A percentile compares a stretch with the other conserved stretches of the same genome.
Conservation (phyloP, 2,888 invertebrate genomes). For the Xestia sexstrigata region DNA sequence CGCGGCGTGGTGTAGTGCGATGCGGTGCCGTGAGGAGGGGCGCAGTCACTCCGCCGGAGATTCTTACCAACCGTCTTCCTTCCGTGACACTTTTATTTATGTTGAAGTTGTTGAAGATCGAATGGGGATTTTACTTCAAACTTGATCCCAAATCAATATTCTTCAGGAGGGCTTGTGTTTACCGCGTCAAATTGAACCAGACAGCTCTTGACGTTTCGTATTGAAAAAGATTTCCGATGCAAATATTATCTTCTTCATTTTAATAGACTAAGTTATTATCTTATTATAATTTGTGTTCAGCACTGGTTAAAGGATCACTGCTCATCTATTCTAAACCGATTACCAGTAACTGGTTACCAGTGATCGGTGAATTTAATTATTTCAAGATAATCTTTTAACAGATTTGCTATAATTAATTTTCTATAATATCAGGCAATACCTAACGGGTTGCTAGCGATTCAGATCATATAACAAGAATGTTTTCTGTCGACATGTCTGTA, state of each 20-base stretch:
- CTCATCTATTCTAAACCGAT: constrained; percentile 19
- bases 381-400: constrained; percentile 39
- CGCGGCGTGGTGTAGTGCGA: neutral
- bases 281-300: neutral
- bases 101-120: constrained; percentile 64
- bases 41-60: constrained; percentile 31
- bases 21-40: constrained; percentile 14
- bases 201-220: constrained; percentile 30
- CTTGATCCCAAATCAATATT: constrained; percentile 65
- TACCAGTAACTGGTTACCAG: constrained; percentile 4
- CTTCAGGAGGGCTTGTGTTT: constrained; percentile 36
- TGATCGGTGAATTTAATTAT: constrained; percentile 36
- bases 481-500: neutral
- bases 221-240: constrained; percentile 18
- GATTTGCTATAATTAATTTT: constrained; percentile 27
- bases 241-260: neutral
- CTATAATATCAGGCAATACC: neutral
- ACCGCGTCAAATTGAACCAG: constrained; percentile 36
- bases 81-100: constrained; percentile 69
- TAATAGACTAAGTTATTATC: neutral
- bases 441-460: constrained; percentile 27
- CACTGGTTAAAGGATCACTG: neutral
- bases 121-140: constrained; percentile 64
- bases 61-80: constrained; percentile 48
- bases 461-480: constrained; percentile 9